Base-by-base conservation (phyloP, 1,140 invertebrate genomes). In the Forficula auricularia region DNA sequence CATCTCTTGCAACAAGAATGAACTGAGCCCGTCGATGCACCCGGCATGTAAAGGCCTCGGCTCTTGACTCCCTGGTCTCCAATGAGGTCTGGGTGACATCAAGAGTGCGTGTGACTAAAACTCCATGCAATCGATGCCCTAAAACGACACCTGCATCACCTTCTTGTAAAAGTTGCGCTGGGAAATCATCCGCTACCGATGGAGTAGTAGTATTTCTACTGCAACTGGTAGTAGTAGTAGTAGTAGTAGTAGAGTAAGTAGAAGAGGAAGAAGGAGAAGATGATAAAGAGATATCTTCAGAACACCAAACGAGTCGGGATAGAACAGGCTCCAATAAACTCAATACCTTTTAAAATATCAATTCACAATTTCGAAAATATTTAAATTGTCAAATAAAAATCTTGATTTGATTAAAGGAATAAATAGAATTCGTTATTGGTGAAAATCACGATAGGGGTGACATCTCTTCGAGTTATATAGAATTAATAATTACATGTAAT, bases 301-400 rank as follows among this genome's bases (percentile, higher is more conserved):
- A 3, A 6, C 63, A 52, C 30, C 48, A 52, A 52, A 78, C 73
- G 35, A 82, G 61, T 43, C 76, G 66, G 14, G 67, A 70, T 0
- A 79, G 52, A 4, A 81, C 65, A 2, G 71, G 66, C 16, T 63
- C 66, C 42, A 71, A 67, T 45, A 80, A 66, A 18, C 69, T 74
- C 0, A 82, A 57, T 32, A 81, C 62, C 59, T 82, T 75, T 27
- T 27, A 10, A 27, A 20, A 74, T 69, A 37, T 33, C 16, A 13
- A 19, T n/a, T 8, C 19, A 10, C 2, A 42, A 34, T 33, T 33
- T 22, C 14, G 22, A n/a, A 27, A 40, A 40, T 27, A 27, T 8
- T 40, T 12, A 3, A 45, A 36, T 10, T 3, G 18, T 19, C 13
- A 16, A 18, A 42, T 42, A 34, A 8, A n/a, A 15, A 19, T 8